Percentiles rank a stretch among this genome's conserved stretches.
phyloP scores from a whole-genome alignment of 1,140 invertebrate species.

The Zaprionus gabonicus region DNA sequence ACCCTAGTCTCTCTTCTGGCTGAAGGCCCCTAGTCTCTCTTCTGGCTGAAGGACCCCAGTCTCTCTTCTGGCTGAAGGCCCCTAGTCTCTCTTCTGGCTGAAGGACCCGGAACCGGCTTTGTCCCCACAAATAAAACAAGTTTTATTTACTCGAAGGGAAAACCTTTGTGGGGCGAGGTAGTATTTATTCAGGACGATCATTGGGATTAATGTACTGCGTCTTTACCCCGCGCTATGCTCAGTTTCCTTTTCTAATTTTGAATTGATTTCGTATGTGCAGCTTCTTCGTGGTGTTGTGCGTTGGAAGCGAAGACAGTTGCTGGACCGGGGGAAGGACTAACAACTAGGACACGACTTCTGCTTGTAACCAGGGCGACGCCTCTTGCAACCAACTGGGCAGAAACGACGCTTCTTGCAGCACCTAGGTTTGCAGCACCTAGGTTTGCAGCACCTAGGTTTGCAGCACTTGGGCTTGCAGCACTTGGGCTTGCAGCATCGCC shows the following conservation, averaged over 20 bases:
- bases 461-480: background rate
- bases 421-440: background rate
- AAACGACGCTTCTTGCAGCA: background rate
- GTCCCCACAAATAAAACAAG: background rate
- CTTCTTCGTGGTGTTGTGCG: background rate
- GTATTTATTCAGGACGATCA: background rate
- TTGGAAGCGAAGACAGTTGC: too few relatives aligned
- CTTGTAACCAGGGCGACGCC: background rate
- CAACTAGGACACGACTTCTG: background rate
- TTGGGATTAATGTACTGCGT: background rate
- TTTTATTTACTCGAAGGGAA: too few relatives aligned
- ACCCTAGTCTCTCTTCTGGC: too few relatives aligned
- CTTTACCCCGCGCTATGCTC: background rate
- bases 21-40: too few relatives aligned
- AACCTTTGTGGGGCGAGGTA: background rate
- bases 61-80: too few relatives aligned
- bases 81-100: too few relatives aligned
- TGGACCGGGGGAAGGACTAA: background rate
- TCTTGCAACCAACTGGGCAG: background rate
- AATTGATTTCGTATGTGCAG: background rate
- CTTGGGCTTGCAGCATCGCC: background rate
- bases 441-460: background rate
- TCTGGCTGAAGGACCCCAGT: too few relatives aligned
- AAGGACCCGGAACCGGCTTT: too few relatives aligned
- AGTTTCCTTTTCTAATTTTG: background rate